Conservation (phyloP, 2,797 vertebrate genomes). For the Coracias cyanogaster region DNA sequence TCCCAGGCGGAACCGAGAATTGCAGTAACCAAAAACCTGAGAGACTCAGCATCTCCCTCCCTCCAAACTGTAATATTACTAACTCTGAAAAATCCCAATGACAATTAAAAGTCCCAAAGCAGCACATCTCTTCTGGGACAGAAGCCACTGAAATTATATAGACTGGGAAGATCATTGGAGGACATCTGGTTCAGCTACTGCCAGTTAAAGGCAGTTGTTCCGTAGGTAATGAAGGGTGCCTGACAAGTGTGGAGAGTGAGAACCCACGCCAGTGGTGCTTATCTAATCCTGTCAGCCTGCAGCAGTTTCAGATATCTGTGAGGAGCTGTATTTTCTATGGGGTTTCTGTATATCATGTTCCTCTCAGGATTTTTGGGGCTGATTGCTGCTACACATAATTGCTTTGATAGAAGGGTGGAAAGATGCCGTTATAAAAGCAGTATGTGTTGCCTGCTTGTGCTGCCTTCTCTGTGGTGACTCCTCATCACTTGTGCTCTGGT, state of each 20-base stretch:
- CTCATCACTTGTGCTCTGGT: background rate
- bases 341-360: background rate
- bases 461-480: background rate
- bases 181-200: background rate
- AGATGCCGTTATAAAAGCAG: background rate
- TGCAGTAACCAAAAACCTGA: background rate
- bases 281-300: background rate
- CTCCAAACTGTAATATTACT: background rate
- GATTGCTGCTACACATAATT: background rate
- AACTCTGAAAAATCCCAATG: background rate
- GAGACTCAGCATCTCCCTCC: background rate
- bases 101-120: background rate
- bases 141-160: background rate
- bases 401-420: background rate
- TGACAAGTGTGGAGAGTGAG: background rate
- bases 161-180: fast-evolving
- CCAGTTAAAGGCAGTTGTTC: background rate
- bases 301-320: background rate
- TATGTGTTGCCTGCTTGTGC: fast-evolving
- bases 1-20: background rate
- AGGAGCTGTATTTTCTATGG: background rate
- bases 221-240: background rate
- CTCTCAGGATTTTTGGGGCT: background rate
- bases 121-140: background rate
- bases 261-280: background rate